These are phyloP conservation scores for Adelges cooleyi DNA, from an alignment of 1,140 invertebrate genomes.

Conservation along the genomic window DNA sequence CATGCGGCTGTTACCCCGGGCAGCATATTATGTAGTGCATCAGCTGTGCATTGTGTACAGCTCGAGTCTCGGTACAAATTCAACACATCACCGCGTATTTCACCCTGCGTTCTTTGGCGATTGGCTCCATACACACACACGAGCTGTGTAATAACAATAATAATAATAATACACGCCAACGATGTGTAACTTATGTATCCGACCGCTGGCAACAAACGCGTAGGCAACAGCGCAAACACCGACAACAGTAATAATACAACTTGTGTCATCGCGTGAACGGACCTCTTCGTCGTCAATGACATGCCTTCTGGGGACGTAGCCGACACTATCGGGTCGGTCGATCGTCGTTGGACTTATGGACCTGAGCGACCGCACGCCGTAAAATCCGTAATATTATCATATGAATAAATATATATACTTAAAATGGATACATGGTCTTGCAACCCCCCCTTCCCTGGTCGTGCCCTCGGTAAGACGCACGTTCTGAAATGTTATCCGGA, in stretches of 20 bases:
- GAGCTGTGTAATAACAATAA: no score
- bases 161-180: no score
- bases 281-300: not conserved
- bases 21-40: not conserved
- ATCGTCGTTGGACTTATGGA: not conserved
- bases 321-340: not conserved
- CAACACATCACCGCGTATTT: constrained; percentile 11
- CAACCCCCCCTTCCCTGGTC: no score
- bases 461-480: no score
- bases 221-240: not conserved
- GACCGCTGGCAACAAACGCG: no score
- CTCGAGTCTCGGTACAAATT: not conserved
- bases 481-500: no score
- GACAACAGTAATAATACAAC: constrained; percentile 1
- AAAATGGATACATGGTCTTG: no score
- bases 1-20: not conserved
- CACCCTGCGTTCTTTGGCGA: not conserved
- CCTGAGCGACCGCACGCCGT: no score
- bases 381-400: no score
- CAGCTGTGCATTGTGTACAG: not conserved
- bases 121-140: no score
- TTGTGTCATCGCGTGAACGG: not conserved
- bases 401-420: no score
- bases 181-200: no score
- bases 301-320: not conserved